phyloP scores from a whole-genome alignment of 2,888 invertebrate genomes.

The Neoaliturus tenellus region DNA sequence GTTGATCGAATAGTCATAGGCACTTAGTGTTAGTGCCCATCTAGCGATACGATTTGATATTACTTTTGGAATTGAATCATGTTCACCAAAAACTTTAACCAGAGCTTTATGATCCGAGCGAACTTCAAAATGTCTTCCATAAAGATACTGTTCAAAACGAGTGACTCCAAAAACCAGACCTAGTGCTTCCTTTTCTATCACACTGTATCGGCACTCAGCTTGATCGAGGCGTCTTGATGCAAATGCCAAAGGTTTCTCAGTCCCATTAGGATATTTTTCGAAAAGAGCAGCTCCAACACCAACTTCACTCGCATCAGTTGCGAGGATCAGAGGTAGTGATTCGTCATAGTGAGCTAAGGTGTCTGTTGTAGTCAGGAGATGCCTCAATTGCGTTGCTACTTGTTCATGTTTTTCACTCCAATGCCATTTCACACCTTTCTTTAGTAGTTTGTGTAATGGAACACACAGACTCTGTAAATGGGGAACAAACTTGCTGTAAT shows the following conservation, averaged over 20 bases:
- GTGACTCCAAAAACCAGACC: too few species aligned
- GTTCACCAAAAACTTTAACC: too few species aligned
- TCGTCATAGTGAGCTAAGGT: background rate
- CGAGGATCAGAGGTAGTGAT: slow-evolving; percentile 34
- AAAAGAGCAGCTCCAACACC: slow-evolving; percentile 48
- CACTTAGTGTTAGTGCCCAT: too few species aligned
- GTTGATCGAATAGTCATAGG: too few species aligned
- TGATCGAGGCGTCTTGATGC: slow-evolving; percentile 7
- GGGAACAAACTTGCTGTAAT: slow-evolving; percentile 42
- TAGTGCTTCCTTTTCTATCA: slow-evolving; percentile 38
- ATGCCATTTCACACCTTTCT: slow-evolving; percentile 1
- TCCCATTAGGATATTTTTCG: slow-evolving; percentile 21
- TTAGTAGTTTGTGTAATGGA: slow-evolving; percentile 26
- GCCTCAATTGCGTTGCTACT: slow-evolving; percentile 5
- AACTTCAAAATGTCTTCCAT: too few species aligned
- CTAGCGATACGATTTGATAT: too few species aligned
- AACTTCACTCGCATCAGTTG: slow-evolving; percentile 36
- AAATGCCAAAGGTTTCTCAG: slow-evolving; percentile 38
- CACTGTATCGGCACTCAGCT: slow-evolving; percentile 40
- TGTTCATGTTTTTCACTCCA: slow-evolving; percentile 5
- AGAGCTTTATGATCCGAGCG: too few species aligned
- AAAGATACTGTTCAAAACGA: too few species aligned
- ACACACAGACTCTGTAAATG: slow-evolving; percentile 21
- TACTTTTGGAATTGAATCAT: too few species aligned
- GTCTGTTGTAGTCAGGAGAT: slow-evolving; percentile 2